These are phyloP conservation scores for Corythornis leucogaster DNA, from an alignment of 2,797 vertebrate genomes.

Conservation along the genomic window DNA sequence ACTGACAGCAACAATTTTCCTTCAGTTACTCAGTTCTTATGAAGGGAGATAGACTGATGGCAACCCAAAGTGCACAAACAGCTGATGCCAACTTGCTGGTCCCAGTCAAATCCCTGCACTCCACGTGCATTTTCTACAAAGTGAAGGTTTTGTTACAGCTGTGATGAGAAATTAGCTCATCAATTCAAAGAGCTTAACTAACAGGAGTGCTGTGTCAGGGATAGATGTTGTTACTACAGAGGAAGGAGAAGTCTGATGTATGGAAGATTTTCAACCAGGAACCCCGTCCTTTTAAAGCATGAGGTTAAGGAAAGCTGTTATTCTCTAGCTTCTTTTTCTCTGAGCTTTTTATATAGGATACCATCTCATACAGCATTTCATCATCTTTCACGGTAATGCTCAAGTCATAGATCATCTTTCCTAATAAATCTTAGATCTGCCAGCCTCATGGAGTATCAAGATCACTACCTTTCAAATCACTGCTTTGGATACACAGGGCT, in stretches of 20 bases:
- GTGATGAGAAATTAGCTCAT: background rate
- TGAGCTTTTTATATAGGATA: background rate
- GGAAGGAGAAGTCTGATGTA: background rate
- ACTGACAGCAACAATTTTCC: background rate
- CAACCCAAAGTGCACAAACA: background rate
- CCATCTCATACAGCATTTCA: constrained; percentile 21
- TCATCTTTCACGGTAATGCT: constrained; percentile 43
- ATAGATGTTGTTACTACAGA: background rate
- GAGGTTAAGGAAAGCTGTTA: background rate
- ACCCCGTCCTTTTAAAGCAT: background rate
- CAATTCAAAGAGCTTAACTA: background rate
- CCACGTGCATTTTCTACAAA: background rate
- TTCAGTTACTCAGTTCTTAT: background rate
- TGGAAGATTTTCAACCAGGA: background rate
- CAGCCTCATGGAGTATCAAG: constrained; percentile 4
- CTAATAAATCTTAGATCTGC: constrained; percentile 60
- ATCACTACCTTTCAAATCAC: constrained; percentile 18
- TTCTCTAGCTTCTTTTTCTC: background rate
- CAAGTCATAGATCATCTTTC: background rate
- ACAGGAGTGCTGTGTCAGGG: background rate
- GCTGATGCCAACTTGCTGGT: background rate
- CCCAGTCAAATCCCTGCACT: background rate
- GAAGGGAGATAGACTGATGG: background rate
- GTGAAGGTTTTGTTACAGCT: background rate
- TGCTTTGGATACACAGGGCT: background rate